Evolutionary conservation across 2,797 vertebrate genomes (phyloP), one percentile per base, ranked within the genome.

Genomic region (Echiichthys vipera): DNA sequence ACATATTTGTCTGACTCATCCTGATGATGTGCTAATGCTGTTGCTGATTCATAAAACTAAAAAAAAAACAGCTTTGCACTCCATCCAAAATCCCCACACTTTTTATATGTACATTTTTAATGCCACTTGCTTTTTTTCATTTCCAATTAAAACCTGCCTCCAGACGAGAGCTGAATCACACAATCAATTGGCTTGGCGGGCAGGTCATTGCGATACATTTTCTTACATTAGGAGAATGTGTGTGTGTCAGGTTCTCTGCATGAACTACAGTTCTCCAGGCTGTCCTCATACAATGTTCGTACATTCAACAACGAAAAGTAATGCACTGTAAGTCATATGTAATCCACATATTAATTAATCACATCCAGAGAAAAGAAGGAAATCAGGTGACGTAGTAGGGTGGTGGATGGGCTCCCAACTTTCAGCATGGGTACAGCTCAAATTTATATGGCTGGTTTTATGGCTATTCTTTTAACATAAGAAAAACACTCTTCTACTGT

Each of bases 1-100:
- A 47, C 5, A 32, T 71, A 2, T 47, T 30, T 12, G 7, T 45
- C 20, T 80, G 53, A 71, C 39, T 71, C 75, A 73, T 57, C 7
- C 15, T 3, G 43, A 65, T 47, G 65, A 55, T 25, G 36, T 57
- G 29, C 32, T 9, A 7, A 53, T 70, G 43, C 0, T n/a, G n/a
- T n/a, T 1, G 5, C 32, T 71, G 46, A 59, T 65, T 78, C 47
- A 74, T 64, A 12, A 40, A 42, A 29, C 2, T 47, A 53, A 78
- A 50, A 69, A 65, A 58, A 63, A n/a, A n/a, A n/a, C n/a, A n/a
- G n/a, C n/a, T n/a, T n/a, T n/a, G n/a, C n/a, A n/a, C n/a, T n/a
- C n/a, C n/a, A n/a, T n/a, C n/a, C n/a, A n/a, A n/a, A n/a, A n/a
- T n/a, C n/a, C n/a, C n/a, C n/a, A n/a, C n/a, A n/a, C n/a, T n/a